A percentile compares a stretch with the other conserved stretches of the same genome.
Evolutionary conservation across 2,888 invertebrate genomes (phyloP).

Genomic region (Antitype chi): DNA sequence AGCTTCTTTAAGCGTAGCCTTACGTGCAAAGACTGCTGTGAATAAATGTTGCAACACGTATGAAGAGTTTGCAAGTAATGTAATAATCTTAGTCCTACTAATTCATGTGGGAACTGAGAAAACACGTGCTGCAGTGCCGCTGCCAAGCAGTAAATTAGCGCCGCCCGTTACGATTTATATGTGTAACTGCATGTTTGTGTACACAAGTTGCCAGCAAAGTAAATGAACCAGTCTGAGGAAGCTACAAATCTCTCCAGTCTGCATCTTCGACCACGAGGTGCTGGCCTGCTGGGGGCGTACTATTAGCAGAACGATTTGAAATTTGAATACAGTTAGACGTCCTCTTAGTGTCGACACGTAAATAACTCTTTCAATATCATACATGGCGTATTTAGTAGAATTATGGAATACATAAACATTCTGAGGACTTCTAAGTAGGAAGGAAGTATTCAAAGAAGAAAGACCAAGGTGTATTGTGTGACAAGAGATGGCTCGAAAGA

Average conservation of each 20-base stretch:
- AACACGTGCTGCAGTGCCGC: slow-evolving; percentile 4
- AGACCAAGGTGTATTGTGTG: not conserved
- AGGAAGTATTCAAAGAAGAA: not conserved
- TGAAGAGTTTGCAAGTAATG: not conserved
- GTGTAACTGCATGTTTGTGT: slow-evolving; percentile 11
- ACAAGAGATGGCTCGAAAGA: not conserved
- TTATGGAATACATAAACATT: not conserved
- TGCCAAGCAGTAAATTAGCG: slow-evolving; percentile 16
- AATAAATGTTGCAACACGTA: not conserved
- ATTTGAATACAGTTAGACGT: slow-evolving; percentile 55
- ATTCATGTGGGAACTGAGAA: slow-evolving; percentile 5
- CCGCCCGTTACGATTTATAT: slow-evolving; percentile 3
- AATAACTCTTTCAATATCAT: slow-evolving; percentile 41
- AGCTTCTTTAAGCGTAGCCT: not conserved
- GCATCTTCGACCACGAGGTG: slow-evolving; percentile 28
- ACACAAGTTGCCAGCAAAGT: not conserved
- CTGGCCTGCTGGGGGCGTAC: slow-evolving; percentile 11
- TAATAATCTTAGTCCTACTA: slow-evolving; percentile 4
- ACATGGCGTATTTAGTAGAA: slow-evolving; percentile 16
- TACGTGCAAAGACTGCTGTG: not conserved
- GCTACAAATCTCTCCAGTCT: slow-evolving; percentile 1
- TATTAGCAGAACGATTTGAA: slow-evolving; percentile 50
- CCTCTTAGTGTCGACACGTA: slow-evolving; percentile 44
- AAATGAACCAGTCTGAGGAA: not conserved
- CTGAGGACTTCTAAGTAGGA: not conserved